Percentiles rank a stretch among this genome's conserved stretches.
Evolutionary conservation across 2,888 invertebrate genomes (phyloP).

Genomic region (Baccha elongata): DNA sequence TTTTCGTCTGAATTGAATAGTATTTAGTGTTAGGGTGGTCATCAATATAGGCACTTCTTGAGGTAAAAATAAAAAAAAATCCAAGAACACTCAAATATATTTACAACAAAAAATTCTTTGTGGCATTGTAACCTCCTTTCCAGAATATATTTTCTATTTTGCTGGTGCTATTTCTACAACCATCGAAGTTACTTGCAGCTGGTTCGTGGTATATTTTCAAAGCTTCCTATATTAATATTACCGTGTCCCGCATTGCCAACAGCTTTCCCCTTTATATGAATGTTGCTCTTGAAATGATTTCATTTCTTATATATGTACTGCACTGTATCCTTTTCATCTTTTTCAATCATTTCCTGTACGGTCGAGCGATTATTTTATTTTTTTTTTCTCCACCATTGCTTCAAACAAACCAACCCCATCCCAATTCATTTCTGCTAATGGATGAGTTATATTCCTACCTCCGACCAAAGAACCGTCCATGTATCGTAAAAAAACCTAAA

Average conservation of each 20-base stretch:
- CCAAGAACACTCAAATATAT: conserved; percentile 8
- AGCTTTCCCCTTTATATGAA: conserved; percentile 17
- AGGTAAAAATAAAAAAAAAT: conserved; percentile 5
- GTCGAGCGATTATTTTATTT: conserved; percentile 65
- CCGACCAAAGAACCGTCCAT: conserved; percentile 5
- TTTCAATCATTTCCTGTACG: conserved; percentile 62
- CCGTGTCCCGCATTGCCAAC: neutral
- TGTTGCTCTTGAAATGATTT: conserved; percentile 53
- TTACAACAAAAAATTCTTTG: conserved; percentile 56
- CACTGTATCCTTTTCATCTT: conserved; percentile 70
- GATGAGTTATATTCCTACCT: conserved; percentile 58
- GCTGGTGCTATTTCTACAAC: neutral
- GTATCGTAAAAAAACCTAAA: conserved; percentile 64
- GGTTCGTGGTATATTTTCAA: neutral
- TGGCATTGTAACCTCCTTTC: conserved; percentile 64
- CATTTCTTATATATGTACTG: conserved; percentile 63
- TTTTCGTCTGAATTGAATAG: no score
- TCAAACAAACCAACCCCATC: neutral
- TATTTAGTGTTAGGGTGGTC: no score
- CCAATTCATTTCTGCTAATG: conserved; percentile 53
- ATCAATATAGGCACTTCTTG: no score
- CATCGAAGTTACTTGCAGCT: conserved; percentile 51
- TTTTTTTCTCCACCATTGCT: conserved; percentile 11
- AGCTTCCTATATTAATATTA: conserved; percentile 54
- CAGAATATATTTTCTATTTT: conserved; percentile 39